Percentiles rank a stretch among this genome's conserved stretches.
These are phyloP conservation scores for Rotaria socialis DNA, from an alignment of 2,888 invertebrate genomes.

Conservation along the genomic window DNA sequence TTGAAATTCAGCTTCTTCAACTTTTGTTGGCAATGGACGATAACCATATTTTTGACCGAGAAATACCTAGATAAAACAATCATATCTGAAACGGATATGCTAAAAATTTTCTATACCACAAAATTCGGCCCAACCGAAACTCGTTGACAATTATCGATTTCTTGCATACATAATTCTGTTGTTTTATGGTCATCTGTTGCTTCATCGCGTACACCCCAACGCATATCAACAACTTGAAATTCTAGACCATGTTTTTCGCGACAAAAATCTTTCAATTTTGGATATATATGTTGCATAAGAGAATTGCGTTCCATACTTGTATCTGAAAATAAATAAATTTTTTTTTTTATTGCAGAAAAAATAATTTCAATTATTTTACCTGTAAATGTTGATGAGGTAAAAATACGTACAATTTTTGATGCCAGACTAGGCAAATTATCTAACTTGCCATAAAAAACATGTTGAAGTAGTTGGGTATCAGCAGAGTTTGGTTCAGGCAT, in stretches of 20 bases:
- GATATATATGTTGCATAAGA: slow-evolving; percentile 94
- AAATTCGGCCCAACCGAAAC: slow-evolving; percentile 96
- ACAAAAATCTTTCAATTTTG: slow-evolving; percentile 90
- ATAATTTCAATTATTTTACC: slow-evolving; percentile 65
- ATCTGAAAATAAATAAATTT: slow-evolving; percentile 65
- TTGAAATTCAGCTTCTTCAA: slow-evolving; percentile 70
- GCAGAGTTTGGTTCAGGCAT: neutral
- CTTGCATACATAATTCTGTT: slow-evolving; percentile 92
- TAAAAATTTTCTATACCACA: slow-evolving; percentile 61
- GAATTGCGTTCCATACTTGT: slow-evolving; percentile 95
- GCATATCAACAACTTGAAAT: slow-evolving; percentile 97
- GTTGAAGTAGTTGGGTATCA: slow-evolving; percentile 21
- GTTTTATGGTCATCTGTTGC: slow-evolving; percentile 99
- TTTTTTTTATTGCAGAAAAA: neutral
- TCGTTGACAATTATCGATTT: slow-evolving; percentile 92
- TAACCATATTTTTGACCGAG: slow-evolving; percentile 97
- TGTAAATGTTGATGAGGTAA: slow-evolving; percentile 95
- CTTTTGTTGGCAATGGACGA: slow-evolving; percentile 90
- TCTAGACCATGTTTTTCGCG: slow-evolving; percentile 92
- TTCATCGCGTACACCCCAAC: slow-evolving; percentile 95
- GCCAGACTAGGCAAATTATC: slow-evolving; percentile 85
- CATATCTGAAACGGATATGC: too few species aligned
- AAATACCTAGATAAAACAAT: slow-evolving; percentile 67
- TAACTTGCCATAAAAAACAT: slow-evolving; percentile 45
- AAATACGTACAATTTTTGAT: slow-evolving; percentile 94